Evolutionary conservation across 2,797 vertebrate species (phyloP), one percentile per base, ranked within the genome.

Genomic region (Dipus sagitta): DNA sequence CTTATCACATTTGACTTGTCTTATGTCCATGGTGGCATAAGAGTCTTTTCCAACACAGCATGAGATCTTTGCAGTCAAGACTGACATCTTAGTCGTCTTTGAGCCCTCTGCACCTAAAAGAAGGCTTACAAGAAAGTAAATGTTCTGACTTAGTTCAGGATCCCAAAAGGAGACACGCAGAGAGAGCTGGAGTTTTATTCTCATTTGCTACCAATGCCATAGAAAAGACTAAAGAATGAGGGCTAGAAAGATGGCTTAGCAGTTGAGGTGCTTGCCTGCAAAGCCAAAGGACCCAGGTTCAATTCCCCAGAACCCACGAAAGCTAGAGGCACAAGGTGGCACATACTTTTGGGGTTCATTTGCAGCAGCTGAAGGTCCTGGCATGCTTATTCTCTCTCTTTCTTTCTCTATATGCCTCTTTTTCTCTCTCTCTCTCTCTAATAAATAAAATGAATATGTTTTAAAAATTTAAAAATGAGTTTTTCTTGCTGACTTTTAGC

Each of bases 31-130:
- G 79, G 62, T 86, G 65, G 70, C 1, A 0, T 90, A 80, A 91
- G 65, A 67, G 15, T 67, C 54, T 90, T 32, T 92, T 92, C 62
- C 30, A 62, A 34, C 54, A n/a, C 47, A 82, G 24, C 42, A 77
- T 67, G 88, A 67, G 47, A 74, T 77, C 52, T 74, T 75, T 52
- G 14, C 68, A 71, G 60, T 83, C 70, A 87, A 13, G 13, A 75
- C 23, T 90, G 65, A 83, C 86, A 34, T 67, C 75, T 93, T 67
- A 58, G 13, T 93, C 62, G 81, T 91, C 68, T 84, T 74, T 80
- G 65, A 95, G 86, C 17, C 9, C 14, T 81, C n/a, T 79, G 38
- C 54, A 67, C 18, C 28, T 88, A 42, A 79, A 93, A 65, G 9
- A 70, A 28, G n/a, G 62, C 11, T 90, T 82, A 58, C 30, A 23